Base-by-base conservation (phyloP, 2,797 vertebrate genomes). In the Oreochromis grahami region DNA sequence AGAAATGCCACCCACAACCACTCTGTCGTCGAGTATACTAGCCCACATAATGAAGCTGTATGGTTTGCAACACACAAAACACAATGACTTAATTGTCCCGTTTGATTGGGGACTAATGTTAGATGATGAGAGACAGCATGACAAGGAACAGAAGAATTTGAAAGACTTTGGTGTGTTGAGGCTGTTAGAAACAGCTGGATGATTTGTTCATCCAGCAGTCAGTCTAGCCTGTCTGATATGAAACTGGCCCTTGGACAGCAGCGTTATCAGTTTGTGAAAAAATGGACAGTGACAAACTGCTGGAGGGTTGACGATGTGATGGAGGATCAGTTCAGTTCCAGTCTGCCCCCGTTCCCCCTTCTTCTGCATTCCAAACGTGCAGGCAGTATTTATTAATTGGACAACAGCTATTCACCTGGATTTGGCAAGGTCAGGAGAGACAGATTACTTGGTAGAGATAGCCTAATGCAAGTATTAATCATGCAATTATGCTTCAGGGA, bases 1-100 rank as follows among this genome's bases (percentile, higher is more conserved):
- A 86, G 83, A 87, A 90, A 88, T 81, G 72, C 88, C 91, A 88
- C 92, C 92, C 90, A 92, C 86, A 81, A 80, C 45, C 45, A n/a
- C 5, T 53, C 86, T 80, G 83, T 87, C 78, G 83, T 87, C 78
- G 82, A 82, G 74, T 32, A 65, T 65, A 77, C 81, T 80, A 74
- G 80, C 50, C 41, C 88, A 90, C 89, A 87, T 79, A 82, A 83
- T 84, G 55, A 84, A 79, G 55, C 72, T 56, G 84, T 82, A 55
- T 72, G 32, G 79, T 87, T 87, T 53, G 74, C 77, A 74, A 72
- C 81, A 36, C 32, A 63, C 58, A 63, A 34, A 63, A 36, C 58
- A 91, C 84, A 88, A 91, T 88, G 90, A 81, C 81, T 90, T 81
- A 87, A 87, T 85, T 85, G 84, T 85, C 77, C 76, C 82, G 24